A percentile compares a stretch with the other conserved stretches of the same genome.
Conservation (phyloP, 30 jellyfish, hydroid and myxozoan genomes). For the Hydra vulgaris region DNA sequence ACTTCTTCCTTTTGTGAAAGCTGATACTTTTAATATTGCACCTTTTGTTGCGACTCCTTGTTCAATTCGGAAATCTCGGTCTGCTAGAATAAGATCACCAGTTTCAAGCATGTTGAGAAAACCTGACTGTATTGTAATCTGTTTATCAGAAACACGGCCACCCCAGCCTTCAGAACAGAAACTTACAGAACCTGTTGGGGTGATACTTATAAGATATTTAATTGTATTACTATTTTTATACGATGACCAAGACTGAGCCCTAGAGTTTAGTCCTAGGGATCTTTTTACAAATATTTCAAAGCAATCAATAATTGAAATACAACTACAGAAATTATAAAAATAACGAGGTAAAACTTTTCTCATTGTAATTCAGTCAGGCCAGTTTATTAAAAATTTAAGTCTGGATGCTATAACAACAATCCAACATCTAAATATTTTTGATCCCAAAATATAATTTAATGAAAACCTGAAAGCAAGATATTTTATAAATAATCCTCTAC, state of each 20-base stretch:
- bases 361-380: not conserved
- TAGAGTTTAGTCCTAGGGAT: not conserved
- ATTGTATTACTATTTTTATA: not conserved
- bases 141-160: constrained; percentile 1
- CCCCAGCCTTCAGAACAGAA: not conserved
- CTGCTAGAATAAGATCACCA: not conserved
- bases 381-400: not conserved
- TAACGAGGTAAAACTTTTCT: not conserved
- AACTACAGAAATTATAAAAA: not conserved
- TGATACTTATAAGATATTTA: not conserved
- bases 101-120: not conserved
- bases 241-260: not conserved
- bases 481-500: not conserved
- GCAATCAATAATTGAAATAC: not conserved
- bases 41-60: no score
- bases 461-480: not conserved
- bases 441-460: not conserved
- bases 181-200: not conserved
- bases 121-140: constrained; percentile 4
- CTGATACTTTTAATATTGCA: no score
- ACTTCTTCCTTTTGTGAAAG: no score
- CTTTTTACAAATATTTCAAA: not conserved
- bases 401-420: not conserved
- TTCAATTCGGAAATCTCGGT: not conserved
- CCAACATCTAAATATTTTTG: not conserved